Base-by-base conservation (phyloP, 2,888 invertebrate genomes). In the Nasonia oneida region DNA sequence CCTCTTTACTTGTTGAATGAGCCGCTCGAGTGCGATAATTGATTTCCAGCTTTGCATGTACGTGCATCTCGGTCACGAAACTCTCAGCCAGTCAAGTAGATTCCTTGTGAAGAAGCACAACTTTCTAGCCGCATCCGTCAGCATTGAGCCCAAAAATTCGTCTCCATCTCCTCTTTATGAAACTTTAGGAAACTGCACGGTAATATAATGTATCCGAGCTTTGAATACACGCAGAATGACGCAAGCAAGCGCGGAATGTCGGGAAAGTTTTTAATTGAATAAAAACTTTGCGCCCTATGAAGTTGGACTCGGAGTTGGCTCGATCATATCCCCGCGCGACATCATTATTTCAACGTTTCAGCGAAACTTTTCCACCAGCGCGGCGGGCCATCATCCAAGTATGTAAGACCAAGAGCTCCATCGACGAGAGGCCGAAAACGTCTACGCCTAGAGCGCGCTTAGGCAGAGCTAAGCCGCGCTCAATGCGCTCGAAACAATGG, bases 141-240 rank as follows among this genome's bases (percentile, higher is more conserved):
- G 78, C 76, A 82, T 71, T 82, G 81, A 85, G 78, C 85, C 78
- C 85, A 64, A 82, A 82, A 85, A 85, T 71, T 47, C 67, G 33
- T 29, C 73, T 67, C n/a, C 61, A n/a, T 47, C 39, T 42, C 18
- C 12, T 37, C 42, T 39, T 39, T 2, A 2, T 5, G 29, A 29
- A 29, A 29, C 29, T 29, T 29, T 29, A 29, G 29, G 29, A 29
- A 29, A 29, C 29, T 29, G 29, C 29, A 29, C 29, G 29, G 29
- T 29, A 29, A 29, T 29, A 29, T 1, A 23, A 23, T 10, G 10
- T 42, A 37, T 37, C 37, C 6, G 10, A 42, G 6, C 42, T 42
- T 42, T 47, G 10, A 10, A 47, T 47, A 47, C 12, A 61, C 23
- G 23, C 23, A 23, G 23, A 61, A 23, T 23, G 61, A 23, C 10